Evolutionary conservation across 2,888 invertebrate genomes (phyloP).

Genomic region (Emmelina monodactyla): DNA sequence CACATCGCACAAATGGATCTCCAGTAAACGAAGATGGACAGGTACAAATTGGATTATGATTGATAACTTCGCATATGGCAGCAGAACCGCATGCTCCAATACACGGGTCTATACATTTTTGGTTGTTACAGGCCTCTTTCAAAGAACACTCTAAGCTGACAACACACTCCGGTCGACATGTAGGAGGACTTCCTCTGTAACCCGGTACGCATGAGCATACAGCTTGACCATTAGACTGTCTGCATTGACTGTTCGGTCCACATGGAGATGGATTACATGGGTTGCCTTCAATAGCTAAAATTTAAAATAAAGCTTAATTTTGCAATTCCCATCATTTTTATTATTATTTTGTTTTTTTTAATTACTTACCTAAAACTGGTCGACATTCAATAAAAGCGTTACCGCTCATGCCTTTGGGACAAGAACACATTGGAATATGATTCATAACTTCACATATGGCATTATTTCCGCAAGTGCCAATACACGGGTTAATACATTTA

Average conservation of each 20-base stretch:
- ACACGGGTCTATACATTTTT: constrained; percentile 80
- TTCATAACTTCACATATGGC: constrained; percentile 76
- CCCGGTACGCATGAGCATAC: constrained; percentile 77
- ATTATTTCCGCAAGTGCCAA: constrained; percentile 74
- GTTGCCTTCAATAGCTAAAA: constrained; percentile 46
- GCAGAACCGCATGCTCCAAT: constrained; percentile 79
- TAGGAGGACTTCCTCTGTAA: constrained; percentile 77
- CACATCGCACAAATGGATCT: constrained; percentile 78
- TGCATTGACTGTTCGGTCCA: constrained; percentile 79
- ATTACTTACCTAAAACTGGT: constrained; percentile 47
- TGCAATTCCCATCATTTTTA: neutral
- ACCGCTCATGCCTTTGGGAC: constrained; percentile 71
- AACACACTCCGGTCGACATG: constrained; percentile 80
- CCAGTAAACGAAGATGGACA: constrained; percentile 78
- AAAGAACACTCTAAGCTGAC: constrained; percentile 77
- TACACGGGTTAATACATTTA: constrained; percentile 77
- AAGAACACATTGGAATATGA: constrained; percentile 76
- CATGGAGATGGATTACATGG: constrained; percentile 83
- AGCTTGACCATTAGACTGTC: constrained; percentile 71
- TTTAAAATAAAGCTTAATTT: neutral
- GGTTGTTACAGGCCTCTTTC: constrained; percentile 75
- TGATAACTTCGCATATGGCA: constrained; percentile 76
- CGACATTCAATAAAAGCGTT: constrained; percentile 73
- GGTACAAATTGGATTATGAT: constrained; percentile 80
- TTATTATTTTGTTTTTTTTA: neutral